Conservation (phyloP, 1,140 invertebrate species). For the Antheraea mylitta region DNA sequence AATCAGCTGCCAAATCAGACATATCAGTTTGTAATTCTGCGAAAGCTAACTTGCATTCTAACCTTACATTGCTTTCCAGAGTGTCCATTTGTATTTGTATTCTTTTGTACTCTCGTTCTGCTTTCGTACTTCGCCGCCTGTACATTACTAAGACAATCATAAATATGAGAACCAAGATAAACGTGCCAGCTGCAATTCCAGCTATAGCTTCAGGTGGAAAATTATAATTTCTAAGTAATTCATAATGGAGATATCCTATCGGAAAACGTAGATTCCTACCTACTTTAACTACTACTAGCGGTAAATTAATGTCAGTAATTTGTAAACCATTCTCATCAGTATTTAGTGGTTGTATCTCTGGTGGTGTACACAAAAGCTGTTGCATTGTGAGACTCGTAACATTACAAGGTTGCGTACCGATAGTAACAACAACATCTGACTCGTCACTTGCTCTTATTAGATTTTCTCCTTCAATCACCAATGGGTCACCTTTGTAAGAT, state of each 20-base stretch:
- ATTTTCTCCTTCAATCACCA: conserved; percentile 97
- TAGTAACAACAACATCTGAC: conserved; percentile 95
- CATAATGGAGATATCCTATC: conserved; percentile 93
- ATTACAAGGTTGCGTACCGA: conserved; percentile 93
- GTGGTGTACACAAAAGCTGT: conserved; percentile 94
- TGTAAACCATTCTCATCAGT: conserved; percentile 92
- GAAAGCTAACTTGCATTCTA: conserved; percentile 99
- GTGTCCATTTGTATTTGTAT: conserved; percentile 99
- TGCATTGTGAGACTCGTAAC: conserved; percentile 93
- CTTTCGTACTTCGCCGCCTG: conserved; percentile 94
- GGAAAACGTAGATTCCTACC: conserved; percentile 92
- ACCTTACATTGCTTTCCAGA: conserved; percentile 97
- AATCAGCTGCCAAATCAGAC: conserved; percentile 97
- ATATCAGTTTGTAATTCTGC: conserved; percentile 99
- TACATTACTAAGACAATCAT: conserved; percentile 93
- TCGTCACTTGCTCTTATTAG: conserved; percentile 95
- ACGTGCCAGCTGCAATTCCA: conserved; percentile 90
- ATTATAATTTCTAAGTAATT: conserved; percentile 90
- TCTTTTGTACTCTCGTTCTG: conserved; percentile 96
- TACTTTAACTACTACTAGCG: conserved; percentile 93
- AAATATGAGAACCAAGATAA: conserved; percentile 91
- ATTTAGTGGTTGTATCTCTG: conserved; percentile 89
- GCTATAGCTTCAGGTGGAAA: conserved; percentile 93
- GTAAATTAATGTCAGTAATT: conserved; percentile 84
- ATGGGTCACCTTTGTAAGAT: conserved; percentile 94